Evolutionary conservation across 2,797 vertebrate species (phyloP).

Genomic region (Anolis apletophallus): DNA sequence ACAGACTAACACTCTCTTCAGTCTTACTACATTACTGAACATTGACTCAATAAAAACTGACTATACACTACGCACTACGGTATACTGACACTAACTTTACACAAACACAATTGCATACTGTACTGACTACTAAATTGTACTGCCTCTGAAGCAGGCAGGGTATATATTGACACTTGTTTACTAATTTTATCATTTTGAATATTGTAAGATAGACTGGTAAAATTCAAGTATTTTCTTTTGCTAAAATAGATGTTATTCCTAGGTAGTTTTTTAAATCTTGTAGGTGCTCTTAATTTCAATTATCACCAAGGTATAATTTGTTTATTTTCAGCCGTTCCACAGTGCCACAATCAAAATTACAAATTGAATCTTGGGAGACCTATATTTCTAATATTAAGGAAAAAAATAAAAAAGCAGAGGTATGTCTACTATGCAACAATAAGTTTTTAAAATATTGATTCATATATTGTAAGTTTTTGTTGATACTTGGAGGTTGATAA

Average conservation of each 20-base stretch:
- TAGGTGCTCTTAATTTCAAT: background rate
- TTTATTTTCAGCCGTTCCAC: conserved; percentile 51
- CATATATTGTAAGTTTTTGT: background rate
- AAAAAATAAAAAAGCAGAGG: conserved; percentile 70
- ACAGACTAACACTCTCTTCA: too few relatives aligned
- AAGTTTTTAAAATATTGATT: background rate
- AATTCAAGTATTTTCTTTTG: background rate
- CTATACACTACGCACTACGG: too few relatives aligned
- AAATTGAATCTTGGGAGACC: conserved; percentile 68
- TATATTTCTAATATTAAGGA: conserved; percentile 68
- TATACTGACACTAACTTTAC: too few relatives aligned
- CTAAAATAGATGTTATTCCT: background rate
- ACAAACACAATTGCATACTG: too few relatives aligned
- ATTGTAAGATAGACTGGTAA: background rate
- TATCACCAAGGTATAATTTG: conserved; percentile 30
- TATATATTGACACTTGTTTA: background rate
- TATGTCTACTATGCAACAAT: conserved; percentile 46
- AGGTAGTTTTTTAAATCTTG: background rate
- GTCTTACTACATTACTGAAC: too few relatives aligned
- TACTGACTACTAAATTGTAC: too few relatives aligned
- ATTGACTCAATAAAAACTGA: too few relatives aligned
- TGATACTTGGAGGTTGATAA: background rate
- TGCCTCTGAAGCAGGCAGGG: background rate
- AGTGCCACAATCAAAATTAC: conserved; percentile 49
- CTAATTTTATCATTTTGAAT: background rate